Conservation (phyloP, 1,140 invertebrate species). For the Drosophila kohkoa region DNA sequence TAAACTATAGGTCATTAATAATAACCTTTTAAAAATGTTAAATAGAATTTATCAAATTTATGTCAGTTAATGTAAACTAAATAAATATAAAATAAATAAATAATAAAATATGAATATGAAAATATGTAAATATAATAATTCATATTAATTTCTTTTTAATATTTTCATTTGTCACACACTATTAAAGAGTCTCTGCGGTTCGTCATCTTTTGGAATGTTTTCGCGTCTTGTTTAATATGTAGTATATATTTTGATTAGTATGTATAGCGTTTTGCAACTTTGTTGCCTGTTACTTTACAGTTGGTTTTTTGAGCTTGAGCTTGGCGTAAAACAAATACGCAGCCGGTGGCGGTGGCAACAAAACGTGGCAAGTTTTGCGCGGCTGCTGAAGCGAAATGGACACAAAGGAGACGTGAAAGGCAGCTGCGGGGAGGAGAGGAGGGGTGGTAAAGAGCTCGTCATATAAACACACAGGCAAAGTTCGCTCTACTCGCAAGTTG, state of each 20-base stretch:
- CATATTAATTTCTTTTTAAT: neutral
- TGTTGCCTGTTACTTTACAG: slow-evolving; percentile 13
- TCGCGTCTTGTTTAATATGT: neutral
- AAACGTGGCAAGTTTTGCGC: slow-evolving; percentile 35
- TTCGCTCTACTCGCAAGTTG: slow-evolving; percentile 25
- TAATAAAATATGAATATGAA: too few relatives aligned
- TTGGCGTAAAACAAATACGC: slow-evolving; percentile 43
- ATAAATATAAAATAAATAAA: too few relatives aligned
- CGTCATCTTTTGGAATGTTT: neutral
- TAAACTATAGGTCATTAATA: too few relatives aligned
- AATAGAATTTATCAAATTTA: too few relatives aligned
- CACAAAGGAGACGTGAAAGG: too few relatives aligned
- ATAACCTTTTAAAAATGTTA: too few relatives aligned
- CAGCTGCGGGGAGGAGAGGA: too few relatives aligned
- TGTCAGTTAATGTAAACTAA: too few relatives aligned
- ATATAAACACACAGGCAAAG: slow-evolving; percentile 31
- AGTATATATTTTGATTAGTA: slow-evolving; percentile 39
- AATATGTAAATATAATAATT: neutral
- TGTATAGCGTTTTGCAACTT: slow-evolving; percentile 30
- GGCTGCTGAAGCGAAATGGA: slow-evolving; percentile 11
- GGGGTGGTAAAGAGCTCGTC: neutral
- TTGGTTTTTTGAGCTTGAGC: slow-evolving; percentile 25
- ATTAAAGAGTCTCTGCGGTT: slow-evolving; percentile 18
- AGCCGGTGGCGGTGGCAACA: slow-evolving; percentile 12
- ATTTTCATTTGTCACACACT: neutral